A percentile compares a stretch with the other conserved stretches of the same genome.
Conservation (phyloP, 1,140 invertebrate genomes). For the Aphaenogaster ashmeadi region DNA sequence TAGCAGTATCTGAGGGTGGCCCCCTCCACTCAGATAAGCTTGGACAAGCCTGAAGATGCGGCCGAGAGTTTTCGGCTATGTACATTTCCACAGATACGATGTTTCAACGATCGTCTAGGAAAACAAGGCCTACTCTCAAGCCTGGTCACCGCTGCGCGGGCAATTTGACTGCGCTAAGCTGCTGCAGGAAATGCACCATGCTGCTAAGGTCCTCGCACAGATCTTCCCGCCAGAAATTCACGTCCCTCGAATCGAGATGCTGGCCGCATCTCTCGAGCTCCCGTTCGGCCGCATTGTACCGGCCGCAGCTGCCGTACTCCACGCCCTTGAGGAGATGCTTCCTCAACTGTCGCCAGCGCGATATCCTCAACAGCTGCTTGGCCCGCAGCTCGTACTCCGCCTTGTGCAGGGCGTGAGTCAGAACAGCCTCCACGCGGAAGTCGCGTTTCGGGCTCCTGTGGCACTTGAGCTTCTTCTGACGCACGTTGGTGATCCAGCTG, state of each 20-base stretch:
- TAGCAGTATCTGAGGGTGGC: too few species aligned
- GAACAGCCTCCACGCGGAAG: slow-evolving; percentile 85
- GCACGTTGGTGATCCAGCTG: slow-evolving; percentile 86
- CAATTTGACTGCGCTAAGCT: slow-evolving; percentile 78
- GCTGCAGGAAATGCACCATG: slow-evolving; percentile 81
- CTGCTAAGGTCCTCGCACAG: slow-evolving; percentile 79
- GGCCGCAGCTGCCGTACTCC: slow-evolving; percentile 42
- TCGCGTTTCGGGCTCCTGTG: slow-evolving; percentile 82
- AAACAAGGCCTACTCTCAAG: neutral
- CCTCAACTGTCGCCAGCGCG: slow-evolving; percentile 84
- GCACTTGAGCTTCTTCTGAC: slow-evolving; percentile 84
- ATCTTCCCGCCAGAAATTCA: slow-evolving; percentile 71
- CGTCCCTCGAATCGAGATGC: neutral
- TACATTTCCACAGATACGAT: neutral
- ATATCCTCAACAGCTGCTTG: slow-evolving; percentile 83
- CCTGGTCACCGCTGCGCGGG: slow-evolving; percentile 75
- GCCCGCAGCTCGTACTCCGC: slow-evolving; percentile 84
- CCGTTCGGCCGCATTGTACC: slow-evolving; percentile 22
- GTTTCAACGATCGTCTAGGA: neutral
- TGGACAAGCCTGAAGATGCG: neutral
- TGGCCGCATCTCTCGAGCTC: neutral
- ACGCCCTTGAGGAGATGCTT: slow-evolving; percentile 72
- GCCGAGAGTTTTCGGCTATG: neutral
- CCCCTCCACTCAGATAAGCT: neutral
- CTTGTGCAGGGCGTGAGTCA: slow-evolving; percentile 81